Percentiles rank a stretch among this genome's conserved stretches.
Conservation (phyloP, 35 echinoderm and acorn worm genomes). For the Apostichopus californicus region DNA sequence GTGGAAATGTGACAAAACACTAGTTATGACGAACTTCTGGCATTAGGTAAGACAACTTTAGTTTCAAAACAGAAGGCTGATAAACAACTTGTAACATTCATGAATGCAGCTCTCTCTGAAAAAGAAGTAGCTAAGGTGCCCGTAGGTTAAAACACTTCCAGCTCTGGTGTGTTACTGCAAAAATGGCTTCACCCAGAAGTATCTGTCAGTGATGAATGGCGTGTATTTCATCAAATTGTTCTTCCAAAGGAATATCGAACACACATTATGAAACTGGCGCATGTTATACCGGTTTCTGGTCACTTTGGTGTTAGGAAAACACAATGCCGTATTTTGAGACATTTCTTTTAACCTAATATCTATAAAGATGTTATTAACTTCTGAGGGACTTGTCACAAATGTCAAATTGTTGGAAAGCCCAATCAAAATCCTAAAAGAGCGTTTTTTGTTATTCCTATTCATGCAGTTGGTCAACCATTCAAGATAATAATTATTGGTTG, state of each 20-base stretch:
- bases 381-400: background rate
- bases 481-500: conserved; percentile 15
- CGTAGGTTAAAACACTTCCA: background rate
- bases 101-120: conserved; percentile 2
- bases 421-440: conserved; percentile 38
- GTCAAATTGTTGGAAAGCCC: background rate
- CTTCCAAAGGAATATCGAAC: background rate
- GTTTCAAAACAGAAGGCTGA: too few species aligned
- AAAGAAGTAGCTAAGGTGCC: background rate
- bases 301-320: background rate
- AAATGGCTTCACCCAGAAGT: background rate
- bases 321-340: background rate
- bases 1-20: too few species aligned
- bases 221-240: background rate
- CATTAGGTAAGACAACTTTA: too few species aligned
- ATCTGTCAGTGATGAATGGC: background rate
- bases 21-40: too few species aligned
- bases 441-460: conserved; percentile 4
- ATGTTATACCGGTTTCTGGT: background rate
- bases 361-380: background rate
- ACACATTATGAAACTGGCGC: background rate
- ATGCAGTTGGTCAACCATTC: conserved; percentile 16
- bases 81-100: background rate
- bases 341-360: background rate
- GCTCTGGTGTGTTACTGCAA: background rate